Evolutionary conservation across 2,888 invertebrate species (phyloP), one percentile per base, ranked within the genome.

Genomic region (Leptopterna dolabrata): DNA sequence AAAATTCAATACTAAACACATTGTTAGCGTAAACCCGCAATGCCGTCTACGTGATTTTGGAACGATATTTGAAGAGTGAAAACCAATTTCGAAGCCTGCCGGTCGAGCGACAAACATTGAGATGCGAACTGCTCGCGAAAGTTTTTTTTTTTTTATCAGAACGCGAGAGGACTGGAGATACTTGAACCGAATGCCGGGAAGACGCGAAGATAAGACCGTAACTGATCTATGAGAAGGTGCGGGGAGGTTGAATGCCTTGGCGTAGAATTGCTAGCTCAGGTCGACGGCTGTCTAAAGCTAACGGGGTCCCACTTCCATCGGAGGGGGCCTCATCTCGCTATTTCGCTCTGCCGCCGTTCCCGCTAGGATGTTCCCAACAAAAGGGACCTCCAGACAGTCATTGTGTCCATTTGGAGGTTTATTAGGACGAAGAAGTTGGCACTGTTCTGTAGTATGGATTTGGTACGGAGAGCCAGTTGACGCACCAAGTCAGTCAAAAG

Each of bases 241-340:
- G 81, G 47, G 81, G 55, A 41, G 24, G 85, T 85, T 85, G 85
- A 73, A 85, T 85, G 85, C 85, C 85, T 85, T 29, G 76, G 85
- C 85, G 85, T 85, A 85, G 85, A 85, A 85, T 85, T 73, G 85
- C 85, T 73, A 36, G 83, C 83, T 83, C 83, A 76, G 85, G 85
- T 85, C 85, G 85, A 85, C 85, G 85, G 85, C 55, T 55, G 55
- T 30, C 73, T 73, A 30, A 41, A 36, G 63, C 85, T 73, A 85
- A 85, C 85, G 85, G 85, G 78, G 19, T 78, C 41, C 78, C 78
- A 45, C 78, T 78, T 19, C 73, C 73, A 36, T 41, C 78, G 30
- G 73, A 41, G 14, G 71, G 73, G 41, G 36, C 73, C 63, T 27
- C 63, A 63, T 78, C 78, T 78, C 78, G 41, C 78, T 45, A 78